Conservation (phyloP, 2,888 invertebrate genomes). For the Biston stratarius region DNA sequence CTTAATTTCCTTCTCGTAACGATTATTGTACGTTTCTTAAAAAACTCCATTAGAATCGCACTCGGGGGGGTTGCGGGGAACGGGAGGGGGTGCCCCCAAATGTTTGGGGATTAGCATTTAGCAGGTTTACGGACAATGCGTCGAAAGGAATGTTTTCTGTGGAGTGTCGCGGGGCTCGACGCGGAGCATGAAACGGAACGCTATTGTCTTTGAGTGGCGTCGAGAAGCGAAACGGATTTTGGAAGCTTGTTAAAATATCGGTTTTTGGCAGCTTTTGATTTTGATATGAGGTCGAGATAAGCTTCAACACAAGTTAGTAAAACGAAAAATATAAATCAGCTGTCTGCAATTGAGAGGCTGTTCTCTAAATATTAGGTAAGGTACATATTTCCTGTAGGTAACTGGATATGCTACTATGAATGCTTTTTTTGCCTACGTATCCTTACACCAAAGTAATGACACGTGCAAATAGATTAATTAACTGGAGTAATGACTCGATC, state of each 20-base stretch:
- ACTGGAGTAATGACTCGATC: no score
- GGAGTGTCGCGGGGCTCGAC: constrained; percentile 37
- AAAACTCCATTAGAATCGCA: constrained; percentile 74
- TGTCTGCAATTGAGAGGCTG: no score
- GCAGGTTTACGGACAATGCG: constrained; percentile 60
- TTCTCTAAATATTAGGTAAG: no score
- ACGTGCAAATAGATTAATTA: neutral
- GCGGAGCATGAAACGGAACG: constrained; percentile 42
- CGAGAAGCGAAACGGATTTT: constrained; percentile 37
- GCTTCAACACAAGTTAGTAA: neutral
- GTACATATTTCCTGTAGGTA: no score
- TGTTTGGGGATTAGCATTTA: constrained; percentile 67
- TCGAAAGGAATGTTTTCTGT: constrained; percentile 51
- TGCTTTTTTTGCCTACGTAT: no score
- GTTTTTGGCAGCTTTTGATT: constrained; percentile 4
- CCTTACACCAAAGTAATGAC: no score
- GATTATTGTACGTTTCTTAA: constrained; percentile 71
- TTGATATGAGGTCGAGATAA: neutral
- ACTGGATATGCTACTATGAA: no score
- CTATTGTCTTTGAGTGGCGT: constrained; percentile 48
- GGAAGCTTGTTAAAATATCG: constrained; percentile 32
- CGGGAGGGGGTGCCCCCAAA: constrained; percentile 45
- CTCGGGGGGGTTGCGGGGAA: constrained; percentile 49
- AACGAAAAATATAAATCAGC: no score
- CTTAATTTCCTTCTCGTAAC: constrained; percentile 78